A percentile compares a stretch with the other conserved stretches of the same genome.
Conservation (phyloP, 2,888 invertebrate genomes). For the Yponomeuta evonymella region DNA sequence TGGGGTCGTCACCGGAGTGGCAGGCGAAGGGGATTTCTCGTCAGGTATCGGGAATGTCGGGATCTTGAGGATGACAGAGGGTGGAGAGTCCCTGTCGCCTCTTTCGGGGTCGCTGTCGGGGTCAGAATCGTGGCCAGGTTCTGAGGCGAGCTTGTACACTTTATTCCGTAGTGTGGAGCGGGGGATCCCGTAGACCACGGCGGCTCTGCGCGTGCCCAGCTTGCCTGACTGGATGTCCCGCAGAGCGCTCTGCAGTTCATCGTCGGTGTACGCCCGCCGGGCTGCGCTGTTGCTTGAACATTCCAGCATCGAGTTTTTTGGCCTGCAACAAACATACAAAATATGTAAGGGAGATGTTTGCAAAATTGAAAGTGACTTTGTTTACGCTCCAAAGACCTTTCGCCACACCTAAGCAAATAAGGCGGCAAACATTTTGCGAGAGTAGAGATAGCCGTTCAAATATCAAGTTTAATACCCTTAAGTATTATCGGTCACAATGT, state of each 20-base stretch:
- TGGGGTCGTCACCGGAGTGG: constrained; percentile 63
- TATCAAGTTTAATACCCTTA: constrained; percentile 3
- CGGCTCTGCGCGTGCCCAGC: constrained; percentile 93
- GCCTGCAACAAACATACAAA: constrained; percentile 35
- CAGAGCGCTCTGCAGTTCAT: constrained; percentile 95
- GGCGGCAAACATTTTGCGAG: not conserved
- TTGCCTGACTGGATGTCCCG: constrained; percentile 95
- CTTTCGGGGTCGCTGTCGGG: constrained; percentile 60
- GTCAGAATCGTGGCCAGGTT: constrained; percentile 81
- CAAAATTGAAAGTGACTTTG: constrained; percentile 6
- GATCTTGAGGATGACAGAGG: constrained; percentile 91
- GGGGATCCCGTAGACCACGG: constrained; percentile 97
- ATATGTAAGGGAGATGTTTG: not conserved
- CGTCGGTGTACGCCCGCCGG: constrained; percentile 94
- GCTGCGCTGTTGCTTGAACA: constrained; percentile 71
- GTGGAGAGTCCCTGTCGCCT: constrained; percentile 69
- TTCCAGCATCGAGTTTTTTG: constrained; percentile 53
- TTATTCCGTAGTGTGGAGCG: constrained; percentile 97
- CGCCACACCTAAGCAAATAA: constrained; percentile 9
- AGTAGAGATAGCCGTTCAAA: not conserved
- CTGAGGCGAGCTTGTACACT: constrained; percentile 88
- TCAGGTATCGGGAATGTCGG: constrained; percentile 88
- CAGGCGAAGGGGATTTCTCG: constrained; percentile 65
- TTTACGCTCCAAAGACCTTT: constrained; percentile 2
- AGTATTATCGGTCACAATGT: constrained; percentile 30